Conservation (phyloP, 1,140 invertebrate species). For the Telenomus remus region DNA sequence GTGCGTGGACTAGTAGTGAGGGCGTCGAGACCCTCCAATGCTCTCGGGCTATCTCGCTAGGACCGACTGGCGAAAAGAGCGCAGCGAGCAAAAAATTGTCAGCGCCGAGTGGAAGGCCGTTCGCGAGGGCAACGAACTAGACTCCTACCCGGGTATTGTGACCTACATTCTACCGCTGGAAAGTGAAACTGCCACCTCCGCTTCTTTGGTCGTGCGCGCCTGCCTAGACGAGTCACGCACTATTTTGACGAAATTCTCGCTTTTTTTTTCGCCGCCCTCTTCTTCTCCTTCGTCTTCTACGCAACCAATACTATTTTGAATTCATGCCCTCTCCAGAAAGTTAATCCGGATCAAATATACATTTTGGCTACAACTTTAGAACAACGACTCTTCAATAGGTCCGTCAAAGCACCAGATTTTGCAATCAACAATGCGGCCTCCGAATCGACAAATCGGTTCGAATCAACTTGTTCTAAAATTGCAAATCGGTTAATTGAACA, state of each 20-base stretch:
- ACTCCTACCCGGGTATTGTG: slow-evolving; percentile 74
- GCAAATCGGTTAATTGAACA: not conserved
- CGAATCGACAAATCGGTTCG: no score
- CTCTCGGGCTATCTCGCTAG: slow-evolving; percentile 63
- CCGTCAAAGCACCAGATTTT: no score
- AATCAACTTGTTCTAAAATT: no score
- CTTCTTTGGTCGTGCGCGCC: slow-evolving; percentile 26
- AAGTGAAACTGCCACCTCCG: slow-evolving; percentile 74
- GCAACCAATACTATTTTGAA: no score
- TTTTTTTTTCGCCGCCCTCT: not conserved
- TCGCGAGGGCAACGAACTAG: slow-evolving; percentile 74
- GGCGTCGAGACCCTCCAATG: slow-evolving; percentile 53
- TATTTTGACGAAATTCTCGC: slow-evolving; percentile 23
- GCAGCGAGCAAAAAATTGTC: slow-evolving; percentile 63
- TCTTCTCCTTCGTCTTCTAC: not conserved
- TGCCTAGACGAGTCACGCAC: slow-evolving; percentile 31
- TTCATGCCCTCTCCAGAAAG: no score
- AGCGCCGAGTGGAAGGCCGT: slow-evolving; percentile 74
- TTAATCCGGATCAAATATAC: no score
- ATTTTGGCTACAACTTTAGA: no score
- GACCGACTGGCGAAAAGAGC: slow-evolving; percentile 44
- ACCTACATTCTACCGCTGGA: slow-evolving; percentile 75
- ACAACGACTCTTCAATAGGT: no score
- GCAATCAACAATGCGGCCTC: no score
- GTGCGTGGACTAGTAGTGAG: slow-evolving; percentile 26